These are phyloP conservation scores for Crotalus helleri DNA, from an alignment of 2,113 vertebrate species.

Conservation along the genomic window DNA sequence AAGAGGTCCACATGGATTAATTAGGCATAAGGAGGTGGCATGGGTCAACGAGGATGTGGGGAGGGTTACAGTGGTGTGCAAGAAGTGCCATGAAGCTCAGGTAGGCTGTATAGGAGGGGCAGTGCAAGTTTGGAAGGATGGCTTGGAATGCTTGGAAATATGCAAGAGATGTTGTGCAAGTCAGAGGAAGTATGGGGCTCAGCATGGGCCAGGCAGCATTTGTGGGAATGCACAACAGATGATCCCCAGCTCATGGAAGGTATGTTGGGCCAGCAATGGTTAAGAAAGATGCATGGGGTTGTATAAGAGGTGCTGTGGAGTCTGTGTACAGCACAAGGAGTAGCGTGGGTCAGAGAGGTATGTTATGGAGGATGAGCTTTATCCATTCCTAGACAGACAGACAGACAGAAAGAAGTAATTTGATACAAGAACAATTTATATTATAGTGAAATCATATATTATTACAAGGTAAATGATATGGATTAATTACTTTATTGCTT, in stretches of 20 bases:
- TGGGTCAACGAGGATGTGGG: neutral
- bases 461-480: neutral
- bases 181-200: neutral
- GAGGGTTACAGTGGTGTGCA: neutral
- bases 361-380: neutral
- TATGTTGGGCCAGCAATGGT: neutral
- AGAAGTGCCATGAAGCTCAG: neutral
- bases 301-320: neutral
- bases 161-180: neutral
- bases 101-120: neutral
- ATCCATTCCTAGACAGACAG: neutral
- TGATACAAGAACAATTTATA: neutral
- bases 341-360: neutral
- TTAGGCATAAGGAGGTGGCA: neutral
- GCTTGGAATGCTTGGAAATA: neutral
- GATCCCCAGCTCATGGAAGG: neutral
- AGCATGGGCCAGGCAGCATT: neutral
- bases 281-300: neutral
- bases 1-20: neutral
- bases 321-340: neutral
- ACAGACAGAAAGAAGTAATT: neutral
- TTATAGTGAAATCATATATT: neutral
- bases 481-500: slow-evolving; percentile 5
- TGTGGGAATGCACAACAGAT: neutral
- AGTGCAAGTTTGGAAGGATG: neutral